Conservation (phyloP, 1,140 invertebrate species). For the Oncopodura yosiiana region DNA sequence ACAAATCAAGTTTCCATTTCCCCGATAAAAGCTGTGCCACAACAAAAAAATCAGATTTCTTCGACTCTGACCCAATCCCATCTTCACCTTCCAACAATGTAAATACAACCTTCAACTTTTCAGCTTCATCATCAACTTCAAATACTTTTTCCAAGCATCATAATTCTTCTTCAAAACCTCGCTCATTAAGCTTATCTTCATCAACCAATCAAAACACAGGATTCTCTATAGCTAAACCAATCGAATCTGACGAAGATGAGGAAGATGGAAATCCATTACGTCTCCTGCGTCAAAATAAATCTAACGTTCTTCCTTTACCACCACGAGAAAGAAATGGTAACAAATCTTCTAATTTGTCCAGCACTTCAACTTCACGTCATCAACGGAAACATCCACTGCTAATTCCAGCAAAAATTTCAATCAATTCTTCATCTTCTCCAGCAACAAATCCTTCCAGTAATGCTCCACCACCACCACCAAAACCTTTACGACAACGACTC, state of each 20-base stretch:
- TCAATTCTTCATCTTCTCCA: conserved; percentile 3
- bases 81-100: not conserved
- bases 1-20: conserved; percentile 32
- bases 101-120: not conserved
- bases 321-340: conserved; percentile 58
- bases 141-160: too few species aligned
- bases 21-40: conserved; percentile 29
- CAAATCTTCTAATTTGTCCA: conserved; percentile 49
- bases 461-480: conserved; percentile 22
- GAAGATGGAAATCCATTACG: conserved; percentile 56
- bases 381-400: conserved; percentile 80
- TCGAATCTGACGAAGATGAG: conserved; percentile 38
- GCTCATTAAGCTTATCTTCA: not conserved
- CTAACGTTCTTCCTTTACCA: conserved; percentile 56
- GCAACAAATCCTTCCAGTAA: too few species aligned
- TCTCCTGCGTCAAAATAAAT: conserved; percentile 48
- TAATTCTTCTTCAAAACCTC: not conserved
- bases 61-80: conserved; percentile 15
- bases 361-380: conserved; percentile 58
- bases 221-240: not conserved
- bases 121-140: not conserved
- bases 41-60: conserved; percentile 32
- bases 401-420: conserved; percentile 46
- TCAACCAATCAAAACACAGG: not conserved
- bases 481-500: conserved; percentile 17